Evolutionary conservation across 2,113 vertebrate genomes (phyloP), one percentile per base, ranked within the genome.

Genomic region (Alethe castanea): DNA sequence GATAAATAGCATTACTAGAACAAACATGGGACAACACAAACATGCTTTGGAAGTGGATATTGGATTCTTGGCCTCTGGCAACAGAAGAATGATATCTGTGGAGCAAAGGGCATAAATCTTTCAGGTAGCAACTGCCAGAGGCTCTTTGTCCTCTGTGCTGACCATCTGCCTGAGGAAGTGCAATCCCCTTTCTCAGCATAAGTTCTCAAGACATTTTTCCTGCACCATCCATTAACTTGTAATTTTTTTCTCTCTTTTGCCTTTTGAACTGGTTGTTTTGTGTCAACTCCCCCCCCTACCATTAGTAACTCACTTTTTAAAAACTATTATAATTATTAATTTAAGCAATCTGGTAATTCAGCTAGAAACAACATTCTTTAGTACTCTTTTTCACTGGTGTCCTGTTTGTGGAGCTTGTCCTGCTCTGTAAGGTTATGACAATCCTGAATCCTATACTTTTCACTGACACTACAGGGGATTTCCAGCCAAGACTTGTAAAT

Each of bases 261-360:
- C 33, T 77, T 90, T 67, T 42, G 59, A 81, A 40, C 11, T 19
- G n/a, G 9, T 33, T 38, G 26, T 48, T 82, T 44, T 45, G 24
- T 44, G 54, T 35, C 28, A 56, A n/a, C 5, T 50, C 6, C 19
- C 0, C 0, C 0, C 1, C 3, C 24, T 4, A 19, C 11, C 9
- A 6, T 19, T 36, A 71, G 6, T 38, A 59, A 67, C 10, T 5
- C 35, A 8, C 3, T 9, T 47, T 16, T 8, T 0, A 31, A 31
- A 48, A 25, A 19, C 12, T 29, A 9, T 33, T 16, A 31, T 64
- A 19, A 26, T 16, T 14, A 57, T 33, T 33, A 19, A 3, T 59
- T 33, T 33, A 31, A 24, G 1, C 5, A 24, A 1, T 19, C 11
- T 62, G 48, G 1, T 36, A 62, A 56, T 77, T 69, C 18, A 48